Base-by-base conservation (phyloP, 2,797 vertebrate species). In the Scyliorhinus canicula region DNA sequence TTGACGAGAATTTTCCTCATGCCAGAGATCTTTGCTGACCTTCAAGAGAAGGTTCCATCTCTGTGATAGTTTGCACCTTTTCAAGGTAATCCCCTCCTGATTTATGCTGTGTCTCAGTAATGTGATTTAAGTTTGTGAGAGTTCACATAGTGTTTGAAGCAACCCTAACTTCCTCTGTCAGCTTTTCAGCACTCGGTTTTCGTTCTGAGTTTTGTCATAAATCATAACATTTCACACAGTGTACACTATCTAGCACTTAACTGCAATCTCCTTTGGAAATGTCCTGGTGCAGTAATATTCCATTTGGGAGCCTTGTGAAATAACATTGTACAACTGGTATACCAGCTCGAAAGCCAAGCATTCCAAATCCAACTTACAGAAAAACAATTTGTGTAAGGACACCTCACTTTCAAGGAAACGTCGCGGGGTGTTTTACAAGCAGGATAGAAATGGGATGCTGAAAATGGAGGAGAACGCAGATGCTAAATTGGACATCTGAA, bases 251-350 rank as follows among this genome's bases (percentile, higher is more conserved):
- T 31, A 63, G 19, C 21, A 63, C 57, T 91, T 63, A 40, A 60
- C 57, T 9, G n/a, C 57, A 63, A 40, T 24, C 31, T 40, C n/a
- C 31, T 60, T 44, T 44, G n/a, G 88, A 63, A 44, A 63, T 7
- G 7, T 24, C 21, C 57, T 63, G 57, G 57, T 40, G 35, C 57
- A 40, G 88, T 63, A 35, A 35, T 24, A 63, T 91, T 91, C 16
- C 88, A 91, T 63, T 24, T 91, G 55, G 88, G 57, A 63, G n/a
- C n/a, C n/a, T 44, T 91, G 57, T 63, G 57, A 91, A 91, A n/a
- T 40, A 91, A n/a, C n/a, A 91, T 26, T 63, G 35, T 11, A 44
- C 16, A 82, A 47, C n/a, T 79, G n/a, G 12, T 9, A n/a, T 77
- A 77, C 35, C 35, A 40, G 71, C 11, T 77, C 6, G 35, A 88